These are phyloP conservation scores for Arctopsyche grandis DNA, from an alignment of 1,140 invertebrate species.

Conservation along the genomic window DNA sequence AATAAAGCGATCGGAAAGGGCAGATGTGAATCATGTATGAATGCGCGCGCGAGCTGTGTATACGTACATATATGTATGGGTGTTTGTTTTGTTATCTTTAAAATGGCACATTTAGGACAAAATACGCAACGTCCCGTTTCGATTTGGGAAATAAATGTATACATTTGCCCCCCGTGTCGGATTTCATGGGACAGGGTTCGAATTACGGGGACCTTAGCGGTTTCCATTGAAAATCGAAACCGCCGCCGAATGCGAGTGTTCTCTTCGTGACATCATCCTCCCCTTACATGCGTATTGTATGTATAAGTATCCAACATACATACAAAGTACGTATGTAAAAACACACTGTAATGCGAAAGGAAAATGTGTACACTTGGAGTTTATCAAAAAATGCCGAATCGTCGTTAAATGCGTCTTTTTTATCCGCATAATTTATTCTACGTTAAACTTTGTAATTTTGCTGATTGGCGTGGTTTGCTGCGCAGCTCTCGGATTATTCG, in stretches of 20 bases:
- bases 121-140: not conserved
- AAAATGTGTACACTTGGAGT: no score
- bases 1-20: not conserved
- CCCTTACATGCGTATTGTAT: not conserved
- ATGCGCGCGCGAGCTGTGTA: not conserved
- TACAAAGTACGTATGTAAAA: no score
- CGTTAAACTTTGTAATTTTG: constrained; percentile 1
- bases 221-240: constrained; percentile 8
- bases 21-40: not conserved
- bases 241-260: not conserved
- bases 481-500: not conserved
- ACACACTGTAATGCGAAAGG: no score
- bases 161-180: constrained; percentile 5
- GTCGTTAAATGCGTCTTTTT: not conserved
- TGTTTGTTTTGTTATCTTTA: constrained; percentile 1
- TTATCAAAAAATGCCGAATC: no score
- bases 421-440: not conserved
- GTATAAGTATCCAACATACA: no score
- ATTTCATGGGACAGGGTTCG: not conserved
- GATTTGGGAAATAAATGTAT: constrained; percentile 8
- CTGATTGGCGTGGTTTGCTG: constrained; percentile 6
- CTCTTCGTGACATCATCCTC: not conserved
- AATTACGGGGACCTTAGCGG: constrained; percentile 6
- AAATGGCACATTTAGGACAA: not conserved
- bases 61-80: not conserved